phyloP scores from a whole-genome alignment of 2,113 vertebrate species.

The Enhydra lutris region DNA sequence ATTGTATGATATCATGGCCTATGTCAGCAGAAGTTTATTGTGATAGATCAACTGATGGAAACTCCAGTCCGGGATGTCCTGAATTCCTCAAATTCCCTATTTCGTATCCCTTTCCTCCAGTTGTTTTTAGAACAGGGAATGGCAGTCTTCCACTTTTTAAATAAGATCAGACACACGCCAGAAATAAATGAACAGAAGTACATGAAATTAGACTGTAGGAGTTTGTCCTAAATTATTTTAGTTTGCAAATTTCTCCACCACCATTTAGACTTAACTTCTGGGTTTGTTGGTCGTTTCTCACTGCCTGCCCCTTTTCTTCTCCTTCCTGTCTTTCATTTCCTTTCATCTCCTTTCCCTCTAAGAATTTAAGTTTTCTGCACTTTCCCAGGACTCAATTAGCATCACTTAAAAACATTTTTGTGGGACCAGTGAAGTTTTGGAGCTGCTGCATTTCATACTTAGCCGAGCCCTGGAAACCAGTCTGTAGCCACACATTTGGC shows the following conservation, averaged over 20 bases:
- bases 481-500: constrained; percentile 65
- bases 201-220: neutral
- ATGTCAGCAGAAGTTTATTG: neutral
- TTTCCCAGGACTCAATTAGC: constrained; percentile 58
- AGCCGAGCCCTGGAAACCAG: constrained; percentile 46
- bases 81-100: neutral
- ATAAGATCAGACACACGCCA: constrained; percentile 4
- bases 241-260: neutral
- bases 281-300: neutral
- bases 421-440: neutral
- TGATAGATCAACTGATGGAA: neutral
- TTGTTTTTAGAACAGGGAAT: constrained; percentile 26
- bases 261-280: constrained; percentile 2
- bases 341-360: constrained; percentile 33
- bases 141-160: neutral
- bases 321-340: neutral
- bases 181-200: neutral
- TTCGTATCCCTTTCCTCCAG: neutral
- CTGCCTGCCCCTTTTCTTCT: neutral
- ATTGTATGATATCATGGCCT: neutral
- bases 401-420: constrained; percentile 42
- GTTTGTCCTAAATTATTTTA: constrained; percentile 2
- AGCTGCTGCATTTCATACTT: constrained; percentile 34
- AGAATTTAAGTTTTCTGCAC: constrained; percentile 22
- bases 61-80: neutral